Percentiles rank a stretch among this genome's conserved stretches.
phyloP scores from a whole-genome alignment of 1,140 invertebrate species.

The Drosophila sproati region DNA sequence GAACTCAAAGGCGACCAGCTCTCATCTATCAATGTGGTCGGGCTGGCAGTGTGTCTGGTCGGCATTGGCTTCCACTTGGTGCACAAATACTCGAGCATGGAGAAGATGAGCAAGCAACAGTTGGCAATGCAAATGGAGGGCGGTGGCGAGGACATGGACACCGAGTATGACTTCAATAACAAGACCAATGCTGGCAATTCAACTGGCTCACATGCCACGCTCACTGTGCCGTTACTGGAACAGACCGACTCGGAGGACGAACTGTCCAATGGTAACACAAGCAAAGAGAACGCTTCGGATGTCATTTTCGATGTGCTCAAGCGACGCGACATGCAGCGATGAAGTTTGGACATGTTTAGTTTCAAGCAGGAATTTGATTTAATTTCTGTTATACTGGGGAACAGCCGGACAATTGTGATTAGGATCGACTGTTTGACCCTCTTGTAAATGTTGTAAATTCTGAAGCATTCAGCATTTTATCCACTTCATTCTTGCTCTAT shows the following conservation, averaged over 20 bases:
- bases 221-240: conserved; percentile 74
- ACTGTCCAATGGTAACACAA: conserved; percentile 44
- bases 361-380: neutral
- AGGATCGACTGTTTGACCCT: conserved; percentile 23
- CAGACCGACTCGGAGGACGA: conserved; percentile 78
- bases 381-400: neutral
- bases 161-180: conserved; percentile 70
- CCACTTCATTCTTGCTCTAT: conserved; percentile 17
- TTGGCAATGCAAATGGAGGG: conserved; percentile 48
- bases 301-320: conserved; percentile 84
- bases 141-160: conserved; percentile 54
- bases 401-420: conserved; percentile 19
- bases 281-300: conserved; percentile 80
- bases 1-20: conserved; percentile 94
- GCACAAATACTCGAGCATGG: conserved; percentile 88
- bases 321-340: conserved; percentile 81
- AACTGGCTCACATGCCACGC: conserved; percentile 39
- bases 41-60: conserved; percentile 93
- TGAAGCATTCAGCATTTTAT: conserved; percentile 26
- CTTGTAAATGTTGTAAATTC: conserved; percentile 81
- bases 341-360: conserved; percentile 24
- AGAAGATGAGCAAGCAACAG: conserved; percentile 57
- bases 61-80: conserved; percentile 95
- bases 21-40: conserved; percentile 92
- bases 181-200: conserved; percentile 38